Percentiles rank a stretch among this genome's conserved stretches.
Conservation (phyloP, 2,113 vertebrate genomes). For the Takifugu flavidus region DNA sequence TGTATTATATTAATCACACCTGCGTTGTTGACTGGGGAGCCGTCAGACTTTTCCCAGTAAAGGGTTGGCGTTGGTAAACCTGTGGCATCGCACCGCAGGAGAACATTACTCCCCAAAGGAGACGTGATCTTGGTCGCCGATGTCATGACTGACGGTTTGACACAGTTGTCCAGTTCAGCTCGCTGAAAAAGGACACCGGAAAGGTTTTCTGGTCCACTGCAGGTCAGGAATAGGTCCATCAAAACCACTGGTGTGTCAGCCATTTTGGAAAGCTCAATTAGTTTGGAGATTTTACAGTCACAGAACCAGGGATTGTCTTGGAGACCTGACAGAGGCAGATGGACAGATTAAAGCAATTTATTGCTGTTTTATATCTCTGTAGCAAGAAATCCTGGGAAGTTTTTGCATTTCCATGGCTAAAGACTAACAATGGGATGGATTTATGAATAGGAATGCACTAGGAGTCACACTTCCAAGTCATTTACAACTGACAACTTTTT, state of each 20-base stretch:
- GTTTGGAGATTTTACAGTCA: slow-evolving; percentile 91
- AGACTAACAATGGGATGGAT: too few species aligned
- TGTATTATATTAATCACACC: slow-evolving; percentile 68
- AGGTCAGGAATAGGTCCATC: slow-evolving; percentile 84
- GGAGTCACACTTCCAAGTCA: too few species aligned
- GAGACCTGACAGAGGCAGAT: slow-evolving; percentile 75
- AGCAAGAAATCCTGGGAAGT: too few species aligned
- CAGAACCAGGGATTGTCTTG: slow-evolving; percentile 98
- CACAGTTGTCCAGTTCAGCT: slow-evolving; percentile 87
- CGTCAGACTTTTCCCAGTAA: slow-evolving; percentile 80
- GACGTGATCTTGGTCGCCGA: slow-evolving; percentile 95
- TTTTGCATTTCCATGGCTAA: too few species aligned
- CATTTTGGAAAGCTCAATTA: slow-evolving; percentile 89
- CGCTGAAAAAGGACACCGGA: slow-evolving; percentile 85
- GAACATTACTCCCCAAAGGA: slow-evolving; percentile 85
- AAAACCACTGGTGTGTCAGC: slow-evolving; percentile 74
- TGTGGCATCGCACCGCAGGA: slow-evolving; percentile 88
- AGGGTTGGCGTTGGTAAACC: slow-evolving; percentile 89
- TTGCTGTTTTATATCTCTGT: background rate
- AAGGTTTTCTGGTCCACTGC: slow-evolving; percentile 84
- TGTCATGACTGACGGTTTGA: slow-evolving; percentile 89
- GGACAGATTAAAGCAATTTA: background rate
- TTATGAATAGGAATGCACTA: too few species aligned
- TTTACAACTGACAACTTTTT: background rate
- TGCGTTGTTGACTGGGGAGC: slow-evolving; percentile 80